Base-by-base conservation (phyloP, 2,113 vertebrate species). In the Alaudala cheleensis region DNA sequence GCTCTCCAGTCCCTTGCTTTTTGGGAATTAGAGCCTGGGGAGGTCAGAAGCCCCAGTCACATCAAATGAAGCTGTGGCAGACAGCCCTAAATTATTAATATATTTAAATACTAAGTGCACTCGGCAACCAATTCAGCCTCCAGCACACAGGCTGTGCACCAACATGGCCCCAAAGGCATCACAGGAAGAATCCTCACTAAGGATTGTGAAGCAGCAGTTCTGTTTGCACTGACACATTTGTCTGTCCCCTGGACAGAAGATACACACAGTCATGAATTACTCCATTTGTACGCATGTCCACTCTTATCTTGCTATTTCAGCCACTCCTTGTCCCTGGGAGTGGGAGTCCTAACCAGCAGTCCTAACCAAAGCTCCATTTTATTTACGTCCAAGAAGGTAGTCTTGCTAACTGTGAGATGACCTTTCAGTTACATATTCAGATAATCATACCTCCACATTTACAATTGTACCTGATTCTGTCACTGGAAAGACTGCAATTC, bases 51-150 rank as follows among this genome's bases (percentile, higher is more conserved):
- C 44, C 70, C 24, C 72, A 85, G 0, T 60, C 83, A 47, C 56
- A 88, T 62, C 57, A 85, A 85, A 93, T 56, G 33, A 94, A 89
- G 42, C 47, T 67, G 34, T 54, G 69, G 47, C 76, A 88, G 80
- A 69, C 33, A 81, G 65, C 25, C 28, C 42, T 96, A 45, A 93
- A 96, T 95, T 92, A 93, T 94, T 95, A 86, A 92, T 71, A 65
- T 62, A 34, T 90, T 84, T 66, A 88, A 87, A 95, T 77, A 84
- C 62, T 81, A 94, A 96, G 56, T 92, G 82, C 86, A 78, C 72
- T 94, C 1, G 8, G 58, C 49, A 93, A 92, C 14, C 44, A 86
- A 37, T 74, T 90, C 79, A 71, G 94, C 76, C 80, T 93, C 62
- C 82, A 95, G 88, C 71, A 74, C 44, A 77, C 29, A 94, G 54